Evolutionary conservation across 1,140 invertebrate genomes (phyloP).

Genomic region (Eueides isabella): DNA sequence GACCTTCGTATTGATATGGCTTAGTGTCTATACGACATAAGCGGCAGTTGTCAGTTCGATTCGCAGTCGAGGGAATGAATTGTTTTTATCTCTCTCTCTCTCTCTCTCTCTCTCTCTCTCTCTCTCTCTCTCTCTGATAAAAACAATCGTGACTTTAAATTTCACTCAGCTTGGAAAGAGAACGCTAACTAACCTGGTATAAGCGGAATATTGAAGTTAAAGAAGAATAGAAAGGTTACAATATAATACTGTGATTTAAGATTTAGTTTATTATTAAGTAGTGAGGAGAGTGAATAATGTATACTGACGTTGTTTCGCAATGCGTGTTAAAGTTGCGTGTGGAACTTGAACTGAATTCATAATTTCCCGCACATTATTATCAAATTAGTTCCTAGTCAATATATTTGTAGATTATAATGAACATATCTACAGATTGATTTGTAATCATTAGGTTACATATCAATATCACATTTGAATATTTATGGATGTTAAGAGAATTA

Average conservation of each 20-base stretch:
- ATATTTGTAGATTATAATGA: background rate
- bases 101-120: too few species aligned
- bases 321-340: constrained; percentile 36
- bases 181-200: too few species aligned
- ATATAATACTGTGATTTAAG: background rate
- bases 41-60: too few species aligned
- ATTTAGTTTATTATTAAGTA: background rate
- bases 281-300: background rate
- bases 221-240: background rate
- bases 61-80: too few species aligned
- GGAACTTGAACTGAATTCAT: constrained; percentile 20
- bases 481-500: background rate
- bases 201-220: too few species aligned
- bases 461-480: too few species aligned
- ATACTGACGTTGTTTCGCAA: background rate
- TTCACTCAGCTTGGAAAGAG: too few species aligned
- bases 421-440: background rate
- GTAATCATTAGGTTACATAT: background rate
- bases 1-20: too few species aligned
- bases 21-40: too few species aligned
- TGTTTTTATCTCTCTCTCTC: too few species aligned
- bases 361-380: background rate
- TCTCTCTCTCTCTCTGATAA: too few species aligned
- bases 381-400: background rate
- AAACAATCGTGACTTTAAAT: too few species aligned